phyloP scores from a whole-genome alignment of 2,888 invertebrate genomes.

The Drosophila affinis region DNA sequence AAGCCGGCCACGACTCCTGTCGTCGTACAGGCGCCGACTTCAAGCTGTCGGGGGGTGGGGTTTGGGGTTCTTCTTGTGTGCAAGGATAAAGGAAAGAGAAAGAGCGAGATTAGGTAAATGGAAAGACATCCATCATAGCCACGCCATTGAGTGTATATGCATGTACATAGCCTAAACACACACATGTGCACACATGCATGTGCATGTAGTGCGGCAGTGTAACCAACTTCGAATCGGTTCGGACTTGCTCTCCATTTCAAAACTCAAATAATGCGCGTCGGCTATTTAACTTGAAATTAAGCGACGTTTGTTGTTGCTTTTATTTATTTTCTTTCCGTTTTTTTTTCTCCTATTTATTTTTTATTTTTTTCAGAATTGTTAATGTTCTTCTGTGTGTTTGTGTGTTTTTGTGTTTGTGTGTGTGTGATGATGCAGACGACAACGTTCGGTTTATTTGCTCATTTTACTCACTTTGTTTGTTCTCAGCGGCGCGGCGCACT shows the following conservation, averaged over 20 bases:
- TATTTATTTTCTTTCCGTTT: slow-evolving; percentile 47
- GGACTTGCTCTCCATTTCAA: slow-evolving; percentile 76
- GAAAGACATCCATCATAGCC: background rate
- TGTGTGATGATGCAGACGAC: slow-evolving; percentile 45
- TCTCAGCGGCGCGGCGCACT: slow-evolving; percentile 54
- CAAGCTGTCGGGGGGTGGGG: background rate
- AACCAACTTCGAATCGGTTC: slow-evolving; percentile 48
- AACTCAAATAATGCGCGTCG: slow-evolving; percentile 77
- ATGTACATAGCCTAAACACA: slow-evolving; percentile 11
- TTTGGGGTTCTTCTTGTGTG: no score
- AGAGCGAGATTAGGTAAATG: slow-evolving; percentile 2
- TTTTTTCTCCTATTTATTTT: slow-evolving; percentile 35
- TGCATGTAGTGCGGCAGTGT: background rate
- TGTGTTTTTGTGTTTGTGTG: slow-evolving; percentile 25
- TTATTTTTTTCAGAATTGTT: slow-evolving; percentile 37
- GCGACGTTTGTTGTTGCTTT: slow-evolving; percentile 64
- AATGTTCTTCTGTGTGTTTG: slow-evolving; percentile 14
- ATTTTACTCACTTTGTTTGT: slow-evolving; percentile 75
- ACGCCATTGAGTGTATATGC: background rate
- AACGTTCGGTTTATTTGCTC: slow-evolving; percentile 67
- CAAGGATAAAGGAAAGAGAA: background rate
- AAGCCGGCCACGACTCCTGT: background rate
- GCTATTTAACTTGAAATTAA: slow-evolving; percentile 78
- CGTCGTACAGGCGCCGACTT: background rate
- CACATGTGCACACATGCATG: slow-evolving; percentile 6